Evolutionary conservation across 2,113 vertebrate genomes (phyloP).

Genomic region (Odocoileus virginianus): DNA sequence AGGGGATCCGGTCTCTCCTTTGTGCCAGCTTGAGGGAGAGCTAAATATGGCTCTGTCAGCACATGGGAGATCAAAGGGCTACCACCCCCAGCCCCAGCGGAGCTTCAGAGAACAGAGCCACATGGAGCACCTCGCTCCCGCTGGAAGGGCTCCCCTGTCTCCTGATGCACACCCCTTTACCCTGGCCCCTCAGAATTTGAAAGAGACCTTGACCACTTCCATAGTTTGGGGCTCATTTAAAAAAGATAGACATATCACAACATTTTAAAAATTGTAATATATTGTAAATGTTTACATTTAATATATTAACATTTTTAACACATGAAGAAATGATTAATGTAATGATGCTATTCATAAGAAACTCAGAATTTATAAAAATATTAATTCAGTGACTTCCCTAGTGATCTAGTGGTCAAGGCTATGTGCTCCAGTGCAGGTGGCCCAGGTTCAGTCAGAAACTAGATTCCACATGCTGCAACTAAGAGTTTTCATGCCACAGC

Average conservation of each 20-base stretch:
- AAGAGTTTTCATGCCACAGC: background rate
- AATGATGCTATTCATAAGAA: background rate
- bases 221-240: background rate
- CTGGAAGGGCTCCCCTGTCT: background rate
- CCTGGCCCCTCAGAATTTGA: background rate
- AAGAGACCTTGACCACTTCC: background rate
- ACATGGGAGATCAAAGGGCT: conserved; percentile 45
- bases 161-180: accelerated
- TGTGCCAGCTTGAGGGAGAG: background rate
- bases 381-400: background rate
- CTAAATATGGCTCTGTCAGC: conserved; percentile 46
- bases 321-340: background rate
- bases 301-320: background rate
- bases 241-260: background rate
- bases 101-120: background rate
- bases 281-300: background rate
- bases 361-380: background rate
- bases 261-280: background rate
- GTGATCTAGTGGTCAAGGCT: background rate
- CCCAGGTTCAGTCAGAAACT: background rate
- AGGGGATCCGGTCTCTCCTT: background rate
- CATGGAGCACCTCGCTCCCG: accelerated
- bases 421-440: background rate
- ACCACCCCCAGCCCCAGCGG: background rate
- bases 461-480: background rate